These are phyloP conservation scores for Gastrophysa polygoni DNA, from an alignment of 2,888 invertebrate species.

Conservation along the genomic window DNA sequence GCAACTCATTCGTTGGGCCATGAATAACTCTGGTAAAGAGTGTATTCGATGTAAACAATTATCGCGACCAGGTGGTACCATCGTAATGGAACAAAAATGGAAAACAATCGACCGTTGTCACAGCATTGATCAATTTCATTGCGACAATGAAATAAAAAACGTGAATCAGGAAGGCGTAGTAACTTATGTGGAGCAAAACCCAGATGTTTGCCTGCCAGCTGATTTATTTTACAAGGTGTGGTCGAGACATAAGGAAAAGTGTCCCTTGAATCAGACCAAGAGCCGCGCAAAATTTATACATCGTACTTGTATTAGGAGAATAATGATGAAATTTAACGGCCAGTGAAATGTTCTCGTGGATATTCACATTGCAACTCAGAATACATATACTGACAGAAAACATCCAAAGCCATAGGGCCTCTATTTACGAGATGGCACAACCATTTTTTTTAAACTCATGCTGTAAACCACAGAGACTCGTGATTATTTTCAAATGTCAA, in stretches of 20 bases:
- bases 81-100: constrained; percentile 10
- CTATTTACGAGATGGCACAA: too few species aligned
- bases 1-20: too few species aligned
- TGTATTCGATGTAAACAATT: neutral
- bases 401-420: too few species aligned
- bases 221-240: neutral
- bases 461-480: too few species aligned
- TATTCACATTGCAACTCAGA: too few species aligned
- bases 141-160: neutral
- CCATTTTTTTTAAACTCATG: too few species aligned
- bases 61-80: constrained; percentile 6
- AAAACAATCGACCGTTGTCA: constrained; percentile 4
- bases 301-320: too few species aligned
- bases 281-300: too few species aligned
- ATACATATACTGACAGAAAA: too few species aligned
- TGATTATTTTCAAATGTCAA: too few species aligned
- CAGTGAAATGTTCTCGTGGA: too few species aligned
- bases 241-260: neutral
- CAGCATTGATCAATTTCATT: constrained; percentile 9
- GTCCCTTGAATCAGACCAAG: neutral
- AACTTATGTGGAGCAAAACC: constrained; percentile 2
- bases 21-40: neutral
- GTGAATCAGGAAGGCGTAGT: constrained; percentile 6
- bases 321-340: too few species aligned
- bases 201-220: neutral